Evolutionary conservation across 2,888 invertebrate genomes (phyloP).

Genomic region (Osmoderma eremita): DNA sequence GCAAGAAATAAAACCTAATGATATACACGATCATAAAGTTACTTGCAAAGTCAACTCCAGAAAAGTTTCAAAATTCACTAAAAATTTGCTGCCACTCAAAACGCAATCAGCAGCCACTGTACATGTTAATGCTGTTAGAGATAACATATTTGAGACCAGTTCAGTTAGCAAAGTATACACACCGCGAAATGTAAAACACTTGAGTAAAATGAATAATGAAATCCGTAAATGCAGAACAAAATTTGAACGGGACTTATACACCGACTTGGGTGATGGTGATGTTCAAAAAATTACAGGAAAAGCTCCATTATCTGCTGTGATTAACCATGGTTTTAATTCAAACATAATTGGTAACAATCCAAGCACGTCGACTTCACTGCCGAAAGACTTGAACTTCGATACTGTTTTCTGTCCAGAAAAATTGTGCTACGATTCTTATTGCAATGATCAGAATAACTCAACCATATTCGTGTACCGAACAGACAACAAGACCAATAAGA

Average conservation of each 20-base stretch:
- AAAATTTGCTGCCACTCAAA: background rate
- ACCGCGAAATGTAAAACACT: background rate
- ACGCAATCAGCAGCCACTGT: background rate
- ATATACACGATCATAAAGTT: background rate
- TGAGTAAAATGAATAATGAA: slow-evolving; percentile 9
- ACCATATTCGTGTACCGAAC: no score
- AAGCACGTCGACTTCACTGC: no score
- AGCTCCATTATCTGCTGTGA: no score
- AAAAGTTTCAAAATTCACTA: background rate
- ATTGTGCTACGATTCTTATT: no score
- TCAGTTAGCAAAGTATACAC: background rate
- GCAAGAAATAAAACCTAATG: slow-evolving; percentile 3
- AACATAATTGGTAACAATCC: no score
- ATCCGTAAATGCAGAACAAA: background rate
- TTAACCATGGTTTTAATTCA: no score
- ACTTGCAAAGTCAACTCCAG: no score
- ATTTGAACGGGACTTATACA: background rate
- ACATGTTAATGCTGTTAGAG: background rate
- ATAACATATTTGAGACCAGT: no score
- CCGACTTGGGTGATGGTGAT: slow-evolving; percentile 18
- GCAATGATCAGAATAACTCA: no score
- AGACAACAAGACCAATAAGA: no score
- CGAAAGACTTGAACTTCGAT: no score
- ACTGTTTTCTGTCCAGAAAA: no score
- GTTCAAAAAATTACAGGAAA: background rate